A percentile compares a stretch with the other conserved stretches of the same genome.
Evolutionary conservation across 2,797 vertebrate species (phyloP).

Genomic region (Danio jaintianensis): DNA sequence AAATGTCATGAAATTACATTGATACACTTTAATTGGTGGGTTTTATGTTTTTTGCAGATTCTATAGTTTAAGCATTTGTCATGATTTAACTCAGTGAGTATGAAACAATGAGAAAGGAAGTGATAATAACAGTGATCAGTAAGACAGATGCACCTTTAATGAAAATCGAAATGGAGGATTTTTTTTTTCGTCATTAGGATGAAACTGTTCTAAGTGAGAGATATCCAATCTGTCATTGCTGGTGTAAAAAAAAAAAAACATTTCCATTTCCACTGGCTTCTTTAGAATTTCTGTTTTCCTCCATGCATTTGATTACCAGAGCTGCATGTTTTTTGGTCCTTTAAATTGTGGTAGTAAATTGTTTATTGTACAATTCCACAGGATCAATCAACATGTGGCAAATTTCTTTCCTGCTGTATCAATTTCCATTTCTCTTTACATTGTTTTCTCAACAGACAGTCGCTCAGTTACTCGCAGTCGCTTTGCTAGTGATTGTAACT

Average conservation of each 20-base stretch:
- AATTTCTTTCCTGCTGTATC: slow-evolving; percentile 1
- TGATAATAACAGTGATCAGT: background rate
- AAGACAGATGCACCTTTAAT: background rate
- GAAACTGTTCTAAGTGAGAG: background rate
- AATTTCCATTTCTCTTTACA: background rate
- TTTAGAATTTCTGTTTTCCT: background rate
- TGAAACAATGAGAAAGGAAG: background rate
- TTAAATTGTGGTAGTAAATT: background rate
- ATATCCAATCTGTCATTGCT: background rate
- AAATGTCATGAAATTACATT: background rate
- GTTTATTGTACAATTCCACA: slow-evolving; percentile 9
- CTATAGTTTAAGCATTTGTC: background rate
- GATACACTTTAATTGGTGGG: background rate
- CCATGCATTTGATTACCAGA: background rate
- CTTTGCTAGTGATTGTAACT: slow-evolving; percentile 43
- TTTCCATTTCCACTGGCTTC: background rate
- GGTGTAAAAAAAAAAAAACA: background rate
- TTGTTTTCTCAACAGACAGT: slow-evolving; percentile 20
- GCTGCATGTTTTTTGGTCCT: background rate
- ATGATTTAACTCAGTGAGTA: background rate
- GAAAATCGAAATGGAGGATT: background rate
- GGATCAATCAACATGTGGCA: background rate
- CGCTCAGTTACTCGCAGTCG: background rate
- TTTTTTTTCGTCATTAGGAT: too few species aligned
- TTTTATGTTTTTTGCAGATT: background rate